Evolutionary conservation across 2,888 invertebrate species (phyloP).

Genomic region (Synergus gifuensis): DNA sequence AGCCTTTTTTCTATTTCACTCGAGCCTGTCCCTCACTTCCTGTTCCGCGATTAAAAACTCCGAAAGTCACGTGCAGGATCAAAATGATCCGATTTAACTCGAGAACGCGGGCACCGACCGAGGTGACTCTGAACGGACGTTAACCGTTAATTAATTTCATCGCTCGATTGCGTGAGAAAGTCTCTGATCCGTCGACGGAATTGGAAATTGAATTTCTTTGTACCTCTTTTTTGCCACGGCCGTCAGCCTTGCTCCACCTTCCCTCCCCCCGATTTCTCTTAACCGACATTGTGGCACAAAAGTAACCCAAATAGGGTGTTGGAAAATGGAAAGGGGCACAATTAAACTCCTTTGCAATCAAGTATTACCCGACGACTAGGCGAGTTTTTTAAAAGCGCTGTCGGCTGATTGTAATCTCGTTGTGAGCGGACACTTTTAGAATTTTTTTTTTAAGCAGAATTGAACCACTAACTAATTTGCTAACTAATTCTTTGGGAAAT

Average conservation of each 20-base stretch:
- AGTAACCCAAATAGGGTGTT: background rate
- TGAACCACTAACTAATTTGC: background rate
- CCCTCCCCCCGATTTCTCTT: background rate
- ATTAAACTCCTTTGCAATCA: slow-evolving; percentile 16
- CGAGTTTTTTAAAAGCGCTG: slow-evolving; percentile 8
- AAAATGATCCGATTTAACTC: slow-evolving; percentile 32
- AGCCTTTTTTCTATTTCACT: background rate
- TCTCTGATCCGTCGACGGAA: slow-evolving; percentile 28
- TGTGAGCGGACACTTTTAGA: background rate
- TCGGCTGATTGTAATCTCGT: slow-evolving; percentile 1
- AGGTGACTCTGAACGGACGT: slow-evolving; percentile 17
- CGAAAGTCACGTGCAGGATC: slow-evolving; percentile 32
- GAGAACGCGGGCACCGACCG: background rate
- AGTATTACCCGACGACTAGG: background rate
- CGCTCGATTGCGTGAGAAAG: slow-evolving; percentile 38
- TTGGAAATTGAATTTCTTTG: slow-evolving; percentile 42
- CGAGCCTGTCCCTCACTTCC: background rate
- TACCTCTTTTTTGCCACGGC: slow-evolving; percentile 17
- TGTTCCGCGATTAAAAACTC: slow-evolving; percentile 31
- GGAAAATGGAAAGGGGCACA: slow-evolving; percentile 10
- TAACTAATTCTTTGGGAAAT: background rate
- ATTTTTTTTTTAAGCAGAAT: background rate
- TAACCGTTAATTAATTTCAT: slow-evolving; percentile 43
- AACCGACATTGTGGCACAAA: slow-evolving; percentile 25
- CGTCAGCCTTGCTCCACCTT: slow-evolving; percentile 27